These are phyloP conservation scores for Oceanodroma leucorhoa DNA, from an alignment of 2,797 vertebrate species.

Conservation along the genomic window DNA sequence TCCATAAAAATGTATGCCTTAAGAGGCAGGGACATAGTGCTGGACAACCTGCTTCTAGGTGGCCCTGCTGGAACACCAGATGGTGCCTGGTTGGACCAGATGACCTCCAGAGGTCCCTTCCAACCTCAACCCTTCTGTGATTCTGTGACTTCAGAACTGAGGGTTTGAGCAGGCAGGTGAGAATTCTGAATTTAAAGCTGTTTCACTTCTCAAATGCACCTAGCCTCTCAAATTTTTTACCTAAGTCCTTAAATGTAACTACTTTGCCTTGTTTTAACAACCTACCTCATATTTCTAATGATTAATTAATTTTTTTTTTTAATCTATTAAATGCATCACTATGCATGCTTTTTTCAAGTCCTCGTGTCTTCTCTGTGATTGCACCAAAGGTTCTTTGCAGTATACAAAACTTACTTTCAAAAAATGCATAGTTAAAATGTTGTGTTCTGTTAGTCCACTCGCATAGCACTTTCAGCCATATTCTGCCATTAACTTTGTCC, in stretches of 20 bases:
- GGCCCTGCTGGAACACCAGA: not conserved
- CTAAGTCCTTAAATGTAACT: not conserved
- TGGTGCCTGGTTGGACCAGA: not conserved
- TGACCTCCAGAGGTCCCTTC: not conserved
- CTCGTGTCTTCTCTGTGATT: not conserved
- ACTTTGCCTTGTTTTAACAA: not conserved
- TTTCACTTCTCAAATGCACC: not conserved
- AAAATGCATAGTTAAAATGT: not conserved
- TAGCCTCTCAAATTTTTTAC: not conserved
- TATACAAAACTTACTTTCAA: not conserved
- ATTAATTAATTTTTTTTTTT: not conserved
- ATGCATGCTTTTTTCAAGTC: not conserved
- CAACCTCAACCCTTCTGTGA: not conserved
- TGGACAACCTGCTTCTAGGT: not conserved
- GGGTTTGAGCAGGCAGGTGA: not conserved
- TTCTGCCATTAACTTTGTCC: not conserved
- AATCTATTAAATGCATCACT: not conserved
- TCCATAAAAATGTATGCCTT: not conserved
- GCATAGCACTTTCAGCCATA: not conserved
- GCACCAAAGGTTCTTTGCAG: not conserved
- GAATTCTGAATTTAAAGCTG: not conserved
- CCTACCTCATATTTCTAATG: not conserved
- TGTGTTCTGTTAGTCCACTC: accelerated
- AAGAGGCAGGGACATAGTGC: not conserved
- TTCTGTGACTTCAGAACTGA: not conserved